phyloP scores from a whole-genome alignment of 2,888 invertebrate genomes.

The Dermolepida albohirtum region DNA sequence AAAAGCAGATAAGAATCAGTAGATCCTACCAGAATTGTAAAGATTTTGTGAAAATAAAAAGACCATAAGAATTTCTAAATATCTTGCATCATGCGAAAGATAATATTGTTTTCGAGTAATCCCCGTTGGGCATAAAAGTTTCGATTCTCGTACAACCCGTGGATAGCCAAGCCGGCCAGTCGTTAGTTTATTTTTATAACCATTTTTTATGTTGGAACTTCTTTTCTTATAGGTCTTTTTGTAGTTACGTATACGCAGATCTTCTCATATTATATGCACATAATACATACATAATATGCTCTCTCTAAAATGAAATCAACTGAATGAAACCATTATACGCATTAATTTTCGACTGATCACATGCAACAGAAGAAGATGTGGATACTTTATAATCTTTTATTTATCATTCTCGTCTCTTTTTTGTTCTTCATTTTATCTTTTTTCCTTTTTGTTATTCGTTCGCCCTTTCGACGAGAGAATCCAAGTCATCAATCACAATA shows the following conservation, averaged over 20 bases:
- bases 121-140: conserved; percentile 5
- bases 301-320: conserved; percentile 11
- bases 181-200: conserved; percentile 11
- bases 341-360: conserved; percentile 32
- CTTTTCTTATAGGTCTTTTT: conserved; percentile 9
- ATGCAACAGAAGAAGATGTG: conserved; percentile 24
- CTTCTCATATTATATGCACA: not conserved
- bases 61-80: not conserved
- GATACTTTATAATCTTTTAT: conserved; percentile 26
- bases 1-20: not conserved
- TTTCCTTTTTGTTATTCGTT: conserved; percentile 18
- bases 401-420: conserved; percentile 3
- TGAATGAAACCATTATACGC: conserved; percentile 30
- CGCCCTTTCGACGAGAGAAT: conserved; percentile 22
- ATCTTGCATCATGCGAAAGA: conserved; percentile 9
- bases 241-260: conserved; percentile 3
- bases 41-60: not conserved
- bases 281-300: conserved; percentile 25
- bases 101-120: conserved; percentile 10
- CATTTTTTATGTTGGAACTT: conserved; percentile 7
- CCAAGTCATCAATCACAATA: conserved; percentile 25
- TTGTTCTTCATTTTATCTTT: not conserved
- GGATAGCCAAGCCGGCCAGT: not conserved
- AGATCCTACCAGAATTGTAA: not conserved
- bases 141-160: conserved; percentile 7